These are phyloP conservation scores for Drosophila lutescens DNA, from an alignment of 2,888 invertebrate species.

Conservation along the genomic window DNA sequence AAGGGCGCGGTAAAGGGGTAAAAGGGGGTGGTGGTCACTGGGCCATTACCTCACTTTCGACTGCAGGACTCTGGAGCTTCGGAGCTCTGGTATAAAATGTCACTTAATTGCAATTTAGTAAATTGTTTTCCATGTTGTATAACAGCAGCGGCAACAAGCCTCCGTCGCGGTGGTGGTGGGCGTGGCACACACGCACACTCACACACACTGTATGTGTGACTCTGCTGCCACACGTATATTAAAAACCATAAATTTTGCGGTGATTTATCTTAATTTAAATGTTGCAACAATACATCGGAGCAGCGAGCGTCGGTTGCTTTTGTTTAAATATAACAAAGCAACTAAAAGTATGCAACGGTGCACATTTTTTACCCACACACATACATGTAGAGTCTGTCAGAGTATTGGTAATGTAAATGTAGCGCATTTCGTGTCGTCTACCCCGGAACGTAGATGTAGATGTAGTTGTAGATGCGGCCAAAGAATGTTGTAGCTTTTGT, in stretches of 20 bases:
- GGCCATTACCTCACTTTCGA: constrained; percentile 37
- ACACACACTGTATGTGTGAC: background rate
- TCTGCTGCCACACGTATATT: constrained; percentile 40
- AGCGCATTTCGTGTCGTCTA: constrained; percentile 42
- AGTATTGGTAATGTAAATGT: constrained; percentile 30
- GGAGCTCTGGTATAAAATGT: constrained; percentile 70
- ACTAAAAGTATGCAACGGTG: constrained; percentile 75
- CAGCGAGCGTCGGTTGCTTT: constrained; percentile 42
- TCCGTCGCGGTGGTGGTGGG: constrained; percentile 18
- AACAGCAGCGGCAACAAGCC: constrained; percentile 78
- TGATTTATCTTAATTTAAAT: constrained; percentile 85
- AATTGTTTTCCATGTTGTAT: constrained; percentile 81
- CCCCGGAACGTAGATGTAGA: constrained; percentile 9
- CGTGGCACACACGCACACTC: constrained; percentile 17
- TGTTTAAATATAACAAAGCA: constrained; percentile 74
- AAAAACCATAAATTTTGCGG: constrained; percentile 83
- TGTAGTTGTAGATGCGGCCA: constrained; percentile 21
- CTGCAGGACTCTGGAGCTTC: background rate
- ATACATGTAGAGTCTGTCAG: background rate
- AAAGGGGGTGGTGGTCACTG: constrained; percentile 14
- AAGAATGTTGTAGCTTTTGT: constrained; percentile 37
- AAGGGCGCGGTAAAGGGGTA: background rate
- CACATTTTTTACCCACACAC: constrained; percentile 41
- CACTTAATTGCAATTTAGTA: constrained; percentile 83
- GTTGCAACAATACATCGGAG: constrained; percentile 78